phyloP scores from a whole-genome alignment of 2,797 vertebrate species.

The Graptemys geographica region DNA sequence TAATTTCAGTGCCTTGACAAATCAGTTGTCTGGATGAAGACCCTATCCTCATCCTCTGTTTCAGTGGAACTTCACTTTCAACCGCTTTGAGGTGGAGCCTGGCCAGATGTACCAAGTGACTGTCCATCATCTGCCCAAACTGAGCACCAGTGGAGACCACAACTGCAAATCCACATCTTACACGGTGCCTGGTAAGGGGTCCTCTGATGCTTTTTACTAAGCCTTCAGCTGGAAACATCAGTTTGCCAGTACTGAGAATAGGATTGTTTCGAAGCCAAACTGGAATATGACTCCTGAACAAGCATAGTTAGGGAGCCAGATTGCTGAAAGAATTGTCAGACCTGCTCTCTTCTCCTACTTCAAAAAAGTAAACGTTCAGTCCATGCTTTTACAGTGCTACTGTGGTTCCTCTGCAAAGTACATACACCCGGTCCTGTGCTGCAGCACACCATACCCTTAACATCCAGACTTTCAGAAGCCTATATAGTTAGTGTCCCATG shows the following conservation, averaged over 20 bases:
- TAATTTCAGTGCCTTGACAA: not conserved
- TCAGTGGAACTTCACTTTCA: conserved; percentile 84
- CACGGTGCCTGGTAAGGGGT: conserved; percentile 78
- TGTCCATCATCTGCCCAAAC: conserved; percentile 83
- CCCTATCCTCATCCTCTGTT: conserved; percentile 7
- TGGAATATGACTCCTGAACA: not conserved
- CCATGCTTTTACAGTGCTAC: fast-evolving
- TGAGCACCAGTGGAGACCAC: conserved; percentile 70
- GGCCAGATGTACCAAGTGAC: conserved; percentile 81
- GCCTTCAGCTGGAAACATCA: not conserved
- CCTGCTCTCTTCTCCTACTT: not conserved
- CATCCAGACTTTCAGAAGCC: not conserved
- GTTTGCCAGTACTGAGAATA: not conserved
- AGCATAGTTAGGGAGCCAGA: not conserved
- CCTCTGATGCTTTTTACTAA: not conserved
- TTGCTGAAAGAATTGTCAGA: not conserved
- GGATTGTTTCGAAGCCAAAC: not conserved
- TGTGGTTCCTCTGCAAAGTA: not conserved
- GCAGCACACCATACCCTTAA: not conserved
- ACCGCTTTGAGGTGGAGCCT: conserved; percentile 82
- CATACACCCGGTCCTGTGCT: fast-evolving
- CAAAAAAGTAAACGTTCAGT: not conserved
- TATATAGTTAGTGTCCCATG: not conserved
- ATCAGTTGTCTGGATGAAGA: not conserved
- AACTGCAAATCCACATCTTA: conserved; percentile 71